phyloP scores from a whole-genome alignment of 37 sponge, comb jelly and placozoan genomes.

The Hexactinellida sp. region DNA sequence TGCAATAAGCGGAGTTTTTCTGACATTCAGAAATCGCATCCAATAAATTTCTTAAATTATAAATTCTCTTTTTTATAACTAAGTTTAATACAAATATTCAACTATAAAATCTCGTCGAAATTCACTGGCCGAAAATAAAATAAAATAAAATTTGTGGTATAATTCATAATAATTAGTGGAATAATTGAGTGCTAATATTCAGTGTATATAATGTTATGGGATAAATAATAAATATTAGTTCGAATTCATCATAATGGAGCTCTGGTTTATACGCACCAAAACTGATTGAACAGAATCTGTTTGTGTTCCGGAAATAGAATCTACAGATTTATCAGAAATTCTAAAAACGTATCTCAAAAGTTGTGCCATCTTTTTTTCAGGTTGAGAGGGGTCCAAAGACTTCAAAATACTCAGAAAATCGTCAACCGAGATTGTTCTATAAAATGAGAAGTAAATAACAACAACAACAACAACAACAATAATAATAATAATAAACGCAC shows the following conservation, averaged over 20 bases:
- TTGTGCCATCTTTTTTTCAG: not conserved
- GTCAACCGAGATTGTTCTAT: not conserved
- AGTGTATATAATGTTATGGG: no score
- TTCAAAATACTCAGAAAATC: not conserved
- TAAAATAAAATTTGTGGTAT: no score
- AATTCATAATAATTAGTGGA: no score
- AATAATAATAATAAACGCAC: not conserved
- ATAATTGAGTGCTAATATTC: not conserved
- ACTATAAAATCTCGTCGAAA: no score
- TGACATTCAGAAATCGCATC: no score
- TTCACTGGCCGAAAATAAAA: no score
- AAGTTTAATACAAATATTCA: no score
- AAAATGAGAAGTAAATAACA: not conserved
- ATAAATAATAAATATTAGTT: not conserved
- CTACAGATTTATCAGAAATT: not conserved
- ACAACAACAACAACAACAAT: not conserved
- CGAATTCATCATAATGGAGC: not conserved
- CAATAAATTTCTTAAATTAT: no score
- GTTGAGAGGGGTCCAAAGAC: not conserved
- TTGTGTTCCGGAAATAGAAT: not conserved
- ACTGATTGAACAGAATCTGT: not conserved
- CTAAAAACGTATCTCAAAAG: not conserved
- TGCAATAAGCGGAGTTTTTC: no score
- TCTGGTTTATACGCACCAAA: not conserved
- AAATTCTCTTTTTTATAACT: no score